Evolutionary conservation across 2,888 invertebrate species (phyloP).

Genomic region (Drosophila yooni): DNA sequence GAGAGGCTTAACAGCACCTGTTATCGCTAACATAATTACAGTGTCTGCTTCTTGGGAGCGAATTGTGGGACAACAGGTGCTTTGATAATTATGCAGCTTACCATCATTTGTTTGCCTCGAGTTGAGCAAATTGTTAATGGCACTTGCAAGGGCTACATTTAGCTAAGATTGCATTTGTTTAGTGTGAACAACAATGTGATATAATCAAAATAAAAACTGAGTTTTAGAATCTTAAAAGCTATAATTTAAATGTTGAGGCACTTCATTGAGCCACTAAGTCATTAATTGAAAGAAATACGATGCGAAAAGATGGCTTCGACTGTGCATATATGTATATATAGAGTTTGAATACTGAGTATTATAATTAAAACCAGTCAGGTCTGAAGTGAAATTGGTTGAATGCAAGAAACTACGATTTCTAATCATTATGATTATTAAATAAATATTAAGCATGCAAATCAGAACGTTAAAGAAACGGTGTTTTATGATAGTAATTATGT

Average conservation of each 20-base stretch:
- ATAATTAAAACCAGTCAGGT: not conserved
- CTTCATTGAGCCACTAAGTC: not conserved
- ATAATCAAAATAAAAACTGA: conserved; percentile 1
- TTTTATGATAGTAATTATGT: not conserved
- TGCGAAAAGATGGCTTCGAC: not conserved
- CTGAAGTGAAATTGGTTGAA: not conserved
- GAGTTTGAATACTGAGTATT: not conserved
- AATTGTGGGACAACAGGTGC: conserved; percentile 6
- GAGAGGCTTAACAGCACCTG: conserved; percentile 8
- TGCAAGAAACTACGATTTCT: not conserved
- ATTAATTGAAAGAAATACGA: not conserved
- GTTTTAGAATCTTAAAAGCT: not conserved
- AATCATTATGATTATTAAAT: not conserved
- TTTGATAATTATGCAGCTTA: conserved; percentile 61
- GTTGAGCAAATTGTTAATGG: conserved; percentile 8
- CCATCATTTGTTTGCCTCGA: conserved; percentile 44
- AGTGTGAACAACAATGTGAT: not conserved
- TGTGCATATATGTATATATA: not conserved
- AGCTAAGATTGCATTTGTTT: not conserved
- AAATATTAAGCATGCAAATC: not conserved
- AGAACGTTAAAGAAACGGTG: not conserved
- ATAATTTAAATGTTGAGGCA: not conserved
- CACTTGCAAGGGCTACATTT: conserved; percentile 9
- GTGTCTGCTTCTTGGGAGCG: conserved; percentile 9
- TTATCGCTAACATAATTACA: conserved; percentile 38